These are phyloP conservation scores for Nautilus pompilius DNA, from an alignment of 1,140 invertebrate species.

Conservation along the genomic window DNA sequence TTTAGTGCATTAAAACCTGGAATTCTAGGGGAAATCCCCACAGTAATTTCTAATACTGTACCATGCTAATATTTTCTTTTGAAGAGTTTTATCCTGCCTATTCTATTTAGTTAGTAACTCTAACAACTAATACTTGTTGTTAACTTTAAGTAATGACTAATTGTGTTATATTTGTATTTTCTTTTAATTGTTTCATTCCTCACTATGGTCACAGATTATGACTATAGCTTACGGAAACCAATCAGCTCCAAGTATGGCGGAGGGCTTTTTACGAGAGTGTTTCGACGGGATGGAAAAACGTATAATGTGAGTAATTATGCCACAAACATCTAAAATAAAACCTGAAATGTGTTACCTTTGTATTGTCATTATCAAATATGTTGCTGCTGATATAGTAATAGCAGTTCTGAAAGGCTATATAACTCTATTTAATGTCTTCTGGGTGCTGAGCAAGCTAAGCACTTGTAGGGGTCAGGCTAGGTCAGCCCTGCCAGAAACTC, in stretches of 20 bases:
- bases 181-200: not conserved
- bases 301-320: conserved; percentile 43
- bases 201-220: conserved; percentile 40
- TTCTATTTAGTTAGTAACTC: not conserved
- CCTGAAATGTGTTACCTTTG: not conserved
- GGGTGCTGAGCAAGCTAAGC: too few relatives aligned
- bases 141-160: not conserved
- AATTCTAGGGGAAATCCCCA: too few relatives aligned
- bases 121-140: not conserved
- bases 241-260: conserved; percentile 47
- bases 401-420: too few relatives aligned
- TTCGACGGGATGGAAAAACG: conserved; percentile 43
- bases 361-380: not conserved
- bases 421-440: too few relatives aligned
- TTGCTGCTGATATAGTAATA: not conserved
- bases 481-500: too few relatives aligned
- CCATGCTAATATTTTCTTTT: too few relatives aligned
- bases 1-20: too few relatives aligned
- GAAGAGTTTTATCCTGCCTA: not conserved
- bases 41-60: too few relatives aligned
- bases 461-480: too few relatives aligned
- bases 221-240: conserved; percentile 43
- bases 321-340: not conserved
- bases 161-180: not conserved
- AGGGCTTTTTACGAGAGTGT: conserved; percentile 40